Percentiles rank a stretch among this genome's conserved stretches.
phyloP scores from a whole-genome alignment of 2,113 vertebrate species.

The Colius striatus region DNA sequence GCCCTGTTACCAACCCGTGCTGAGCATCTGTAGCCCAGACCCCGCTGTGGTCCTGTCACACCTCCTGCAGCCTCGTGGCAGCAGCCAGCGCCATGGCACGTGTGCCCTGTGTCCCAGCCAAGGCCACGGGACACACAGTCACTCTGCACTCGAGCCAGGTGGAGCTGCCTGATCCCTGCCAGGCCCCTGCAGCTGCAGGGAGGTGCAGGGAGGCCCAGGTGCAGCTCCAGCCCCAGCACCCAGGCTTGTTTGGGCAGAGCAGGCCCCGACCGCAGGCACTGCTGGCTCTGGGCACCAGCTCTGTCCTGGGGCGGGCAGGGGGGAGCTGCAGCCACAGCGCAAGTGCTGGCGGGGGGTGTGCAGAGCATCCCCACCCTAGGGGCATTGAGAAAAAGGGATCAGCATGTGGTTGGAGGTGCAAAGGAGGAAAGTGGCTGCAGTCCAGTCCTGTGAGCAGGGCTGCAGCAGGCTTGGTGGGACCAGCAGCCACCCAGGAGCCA shows the following conservation, averaged over 20 bases:
- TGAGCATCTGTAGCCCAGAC: background rate
- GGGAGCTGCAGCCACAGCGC: background rate
- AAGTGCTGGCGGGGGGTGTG: background rate
- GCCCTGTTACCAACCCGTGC: background rate
- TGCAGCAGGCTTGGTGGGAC: accelerated
- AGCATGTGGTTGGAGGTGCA: background rate
- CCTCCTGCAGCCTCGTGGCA: accelerated
- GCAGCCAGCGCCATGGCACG: accelerated
- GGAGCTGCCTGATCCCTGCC: background rate
- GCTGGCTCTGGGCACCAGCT: background rate
- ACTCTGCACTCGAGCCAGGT: background rate
- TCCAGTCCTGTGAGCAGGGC: accelerated
- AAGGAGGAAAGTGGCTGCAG: accelerated
- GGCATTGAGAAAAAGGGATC: background rate
- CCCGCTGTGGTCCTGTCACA: accelerated
- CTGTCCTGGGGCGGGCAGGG: background rate
- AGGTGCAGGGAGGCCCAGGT: background rate
- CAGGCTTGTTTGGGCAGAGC: background rate
- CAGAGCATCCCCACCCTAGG: background rate
- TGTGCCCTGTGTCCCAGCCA: background rate
- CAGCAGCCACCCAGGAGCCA: background rate
- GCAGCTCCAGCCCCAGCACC: background rate
- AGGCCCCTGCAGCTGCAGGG: background rate
- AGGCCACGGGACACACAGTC: too few species aligned
- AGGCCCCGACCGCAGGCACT: background rate